Conservation (phyloP, 2,113 vertebrate genomes). For the Daphoenositta chrysoptera region DNA sequence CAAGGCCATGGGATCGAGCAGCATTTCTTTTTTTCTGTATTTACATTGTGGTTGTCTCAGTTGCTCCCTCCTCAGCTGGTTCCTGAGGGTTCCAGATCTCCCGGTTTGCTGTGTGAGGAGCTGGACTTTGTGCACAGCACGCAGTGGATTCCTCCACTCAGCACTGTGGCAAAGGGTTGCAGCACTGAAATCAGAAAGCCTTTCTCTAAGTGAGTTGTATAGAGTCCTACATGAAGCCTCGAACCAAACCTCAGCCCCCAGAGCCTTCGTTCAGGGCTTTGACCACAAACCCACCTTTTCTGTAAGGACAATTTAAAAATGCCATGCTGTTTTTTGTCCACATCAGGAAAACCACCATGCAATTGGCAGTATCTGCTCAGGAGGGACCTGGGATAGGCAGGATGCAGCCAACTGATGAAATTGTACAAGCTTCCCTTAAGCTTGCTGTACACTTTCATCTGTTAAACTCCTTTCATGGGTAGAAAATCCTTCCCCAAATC, state of each 20-base stretch:
- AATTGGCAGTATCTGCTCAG: neutral
- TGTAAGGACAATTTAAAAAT: neutral
- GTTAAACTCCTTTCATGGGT: neutral
- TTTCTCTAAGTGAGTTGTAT: neutral
- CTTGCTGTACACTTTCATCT: neutral
- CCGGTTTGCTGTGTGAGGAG: neutral
- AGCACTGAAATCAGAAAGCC: neutral
- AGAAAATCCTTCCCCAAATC: neutral
- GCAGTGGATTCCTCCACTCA: neutral
- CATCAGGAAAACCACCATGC: neutral
- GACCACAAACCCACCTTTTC: neutral
- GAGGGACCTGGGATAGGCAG: neutral
- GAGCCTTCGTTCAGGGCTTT: neutral
- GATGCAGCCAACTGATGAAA: neutral
- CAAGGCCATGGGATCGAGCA: neutral
- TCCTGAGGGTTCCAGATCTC: neutral
- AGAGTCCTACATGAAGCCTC: neutral
- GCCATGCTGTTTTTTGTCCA: neutral
- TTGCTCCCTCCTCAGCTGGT: neutral
- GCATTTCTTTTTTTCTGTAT: neutral
- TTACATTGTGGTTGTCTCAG: neutral
- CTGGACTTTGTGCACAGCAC: fast-evolving
- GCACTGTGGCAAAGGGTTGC: neutral
- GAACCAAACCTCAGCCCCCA: neutral
- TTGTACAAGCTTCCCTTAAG: too few species aligned